Base-by-base conservation (phyloP, 2,888 invertebrate genomes). In the Drosophila limbata region DNA sequence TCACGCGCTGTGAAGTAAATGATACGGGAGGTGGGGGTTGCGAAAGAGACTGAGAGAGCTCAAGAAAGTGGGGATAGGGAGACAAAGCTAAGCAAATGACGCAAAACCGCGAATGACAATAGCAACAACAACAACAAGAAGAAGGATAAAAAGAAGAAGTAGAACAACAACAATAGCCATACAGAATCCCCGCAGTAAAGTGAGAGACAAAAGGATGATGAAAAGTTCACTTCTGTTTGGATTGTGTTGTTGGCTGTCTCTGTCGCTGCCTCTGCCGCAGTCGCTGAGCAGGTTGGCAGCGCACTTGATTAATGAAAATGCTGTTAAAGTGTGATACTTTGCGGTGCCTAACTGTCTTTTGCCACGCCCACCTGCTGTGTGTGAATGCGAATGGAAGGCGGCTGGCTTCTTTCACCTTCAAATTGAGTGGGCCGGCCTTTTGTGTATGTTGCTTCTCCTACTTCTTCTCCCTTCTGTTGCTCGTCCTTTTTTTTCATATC, bases 261-360 rank as follows among this genome's bases (percentile, higher is more conserved):
- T 40, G 25, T 37, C 33, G 17, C 31, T n/a, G 28, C 11, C 40
- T 21, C 31, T 39, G 44, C 35, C 3, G 15, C 19, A 42, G 48
- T 8, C 35, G 19, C 59, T 33, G 53, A 25, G 62, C 67, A 68
- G 40, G 59, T 69, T 48, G 42, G 60, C 44, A 57, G 44, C n/a
- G 70, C 9, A 72, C 66, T 84, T 84, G 84, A 87, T 84, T 87
- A 84, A 84, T 87, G 84, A 84, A 84, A 84, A 87, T 80, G 79
- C 81, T 80, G 84, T 84, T 83, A 84, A 84, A 84, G 80, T 84
- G 84, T 87, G 84, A 87, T 87, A 84, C 76, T 84, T 87, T 84
- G 84, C 74, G 84, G 84, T 73, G 77, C 72, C 78, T 70, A 72
- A 80, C 76, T 79, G 86, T 69, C 75, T 60, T 13, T 65, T 55